These are phyloP conservation scores for Otolemur garnettii DNA, from an alignment of 2,113 vertebrate species.

Conservation along the genomic window DNA sequence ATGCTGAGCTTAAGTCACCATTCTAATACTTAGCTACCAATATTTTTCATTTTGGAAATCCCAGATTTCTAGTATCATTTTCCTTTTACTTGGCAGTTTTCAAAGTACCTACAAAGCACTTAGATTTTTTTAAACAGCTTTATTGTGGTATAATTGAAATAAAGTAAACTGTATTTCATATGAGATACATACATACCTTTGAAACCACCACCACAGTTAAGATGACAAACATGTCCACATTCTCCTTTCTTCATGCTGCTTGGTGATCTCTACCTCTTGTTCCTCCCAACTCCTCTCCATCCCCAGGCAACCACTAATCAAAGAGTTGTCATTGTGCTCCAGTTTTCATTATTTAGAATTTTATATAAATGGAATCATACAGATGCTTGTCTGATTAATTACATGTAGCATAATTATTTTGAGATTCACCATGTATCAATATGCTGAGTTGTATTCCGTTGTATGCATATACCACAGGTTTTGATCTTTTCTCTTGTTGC, in stretches of 20 bases:
- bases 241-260: background rate
- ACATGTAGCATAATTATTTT: background rate
- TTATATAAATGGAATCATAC: background rate
- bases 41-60: slow-evolving; percentile 27
- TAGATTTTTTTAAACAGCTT: background rate
- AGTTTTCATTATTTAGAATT: background rate
- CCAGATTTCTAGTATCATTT: background rate
- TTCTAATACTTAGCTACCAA: background rate
- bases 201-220: background rate
- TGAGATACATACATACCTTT: background rate
- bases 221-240: background rate
- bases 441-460: background rate
- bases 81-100: background rate
- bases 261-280: background rate
- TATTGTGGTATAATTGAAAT: background rate
- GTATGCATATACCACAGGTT: background rate
- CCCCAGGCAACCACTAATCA: background rate
- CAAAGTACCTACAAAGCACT: background rate
- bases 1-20: background rate
- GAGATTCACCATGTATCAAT: background rate
- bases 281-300: background rate
- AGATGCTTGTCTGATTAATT: background rate
- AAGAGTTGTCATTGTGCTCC: background rate
- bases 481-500: background rate
- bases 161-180: background rate